Evolutionary conservation across 2,113 vertebrate species (phyloP).

Genomic region (Caloenas nicobarica): DNA sequence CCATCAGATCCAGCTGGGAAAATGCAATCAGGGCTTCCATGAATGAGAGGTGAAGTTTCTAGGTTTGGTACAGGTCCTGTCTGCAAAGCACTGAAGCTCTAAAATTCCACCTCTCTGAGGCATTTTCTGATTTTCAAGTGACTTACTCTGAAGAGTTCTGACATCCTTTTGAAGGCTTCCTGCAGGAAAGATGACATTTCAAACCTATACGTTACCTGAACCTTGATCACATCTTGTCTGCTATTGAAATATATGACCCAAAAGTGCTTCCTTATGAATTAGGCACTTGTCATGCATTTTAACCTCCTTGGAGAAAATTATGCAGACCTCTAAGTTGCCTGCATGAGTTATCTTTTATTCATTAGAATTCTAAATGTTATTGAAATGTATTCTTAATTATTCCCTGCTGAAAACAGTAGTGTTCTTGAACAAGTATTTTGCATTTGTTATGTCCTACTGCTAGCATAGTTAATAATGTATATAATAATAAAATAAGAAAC

Average conservation of each 20-base stretch:
- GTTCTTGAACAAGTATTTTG: slow-evolving; percentile 62
- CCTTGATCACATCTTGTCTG: slow-evolving; percentile 33
- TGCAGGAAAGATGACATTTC: slow-evolving; percentile 27
- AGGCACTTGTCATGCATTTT: slow-evolving; percentile 35
- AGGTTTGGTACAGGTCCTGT: neutral
- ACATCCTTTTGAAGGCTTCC: slow-evolving; percentile 10
- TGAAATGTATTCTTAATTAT: slow-evolving; percentile 73
- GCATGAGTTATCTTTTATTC: slow-evolving; percentile 68
- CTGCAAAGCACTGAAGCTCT: neutral
- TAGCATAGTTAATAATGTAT: slow-evolving; percentile 59
- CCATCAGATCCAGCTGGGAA: neutral
- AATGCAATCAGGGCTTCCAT: neutral
- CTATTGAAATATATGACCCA: slow-evolving; percentile 30
- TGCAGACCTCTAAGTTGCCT: slow-evolving; percentile 33
- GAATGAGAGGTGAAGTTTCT: neutral
- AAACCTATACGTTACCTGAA: neutral
- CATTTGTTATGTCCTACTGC: slow-evolving; percentile 66
- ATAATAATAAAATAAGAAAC: slow-evolving; percentile 57
- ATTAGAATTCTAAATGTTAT: slow-evolving; percentile 72
- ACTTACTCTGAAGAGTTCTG: slow-evolving; percentile 14
- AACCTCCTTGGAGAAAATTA: slow-evolving; percentile 64
- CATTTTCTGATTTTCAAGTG: slow-evolving; percentile 4
- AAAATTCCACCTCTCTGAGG: neutral
- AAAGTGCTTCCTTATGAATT: slow-evolving; percentile 37
- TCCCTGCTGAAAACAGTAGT: slow-evolving; percentile 57